phyloP scores from a whole-genome alignment of 2,113 vertebrate genomes.

The Collichthys lucidus region DNA sequence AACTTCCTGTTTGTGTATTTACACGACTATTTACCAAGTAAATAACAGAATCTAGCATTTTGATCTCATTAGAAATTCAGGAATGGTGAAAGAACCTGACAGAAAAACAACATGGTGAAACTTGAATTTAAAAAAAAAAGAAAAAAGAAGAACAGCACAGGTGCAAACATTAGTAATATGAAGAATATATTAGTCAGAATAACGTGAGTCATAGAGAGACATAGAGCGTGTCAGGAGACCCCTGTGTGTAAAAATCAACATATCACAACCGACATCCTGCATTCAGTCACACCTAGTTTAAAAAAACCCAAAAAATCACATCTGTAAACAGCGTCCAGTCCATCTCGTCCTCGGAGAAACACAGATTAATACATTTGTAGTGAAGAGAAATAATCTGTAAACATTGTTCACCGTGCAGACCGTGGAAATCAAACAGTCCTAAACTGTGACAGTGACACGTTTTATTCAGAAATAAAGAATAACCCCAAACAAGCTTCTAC shows the following conservation, averaged over 20 bases:
- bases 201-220: slow-evolving; percentile 38
- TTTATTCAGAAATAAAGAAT: slow-evolving; percentile 11
- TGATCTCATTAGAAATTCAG: slow-evolving; percentile 10
- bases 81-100: not conserved
- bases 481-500: not conserved
- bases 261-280: not conserved
- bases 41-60: slow-evolving; percentile 8
- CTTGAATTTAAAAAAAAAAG: slow-evolving; percentile 10
- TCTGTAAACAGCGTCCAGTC: not conserved
- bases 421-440: slow-evolving; percentile 22
- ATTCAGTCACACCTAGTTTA: slow-evolving; percentile 9
- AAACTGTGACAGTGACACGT: slow-evolving; percentile 3
- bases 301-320: not conserved
- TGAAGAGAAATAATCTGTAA: slow-evolving; percentile 50
- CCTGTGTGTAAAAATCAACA: not conserved
- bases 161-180: slow-evolving; percentile 29
- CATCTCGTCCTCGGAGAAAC: not conserved
- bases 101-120: not conserved
- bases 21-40: slow-evolving; percentile 35
- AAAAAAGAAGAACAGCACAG: not conserved
- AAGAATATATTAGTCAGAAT: slow-evolving; percentile 44
- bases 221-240: slow-evolving; percentile 15
- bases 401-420: slow-evolving; percentile 57
- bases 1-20: slow-evolving; percentile 35
- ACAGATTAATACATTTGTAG: slow-evolving; percentile 1